phyloP scores from a whole-genome alignment of 2,797 vertebrate genomes.

The Harpagifer antarcticus region DNA sequence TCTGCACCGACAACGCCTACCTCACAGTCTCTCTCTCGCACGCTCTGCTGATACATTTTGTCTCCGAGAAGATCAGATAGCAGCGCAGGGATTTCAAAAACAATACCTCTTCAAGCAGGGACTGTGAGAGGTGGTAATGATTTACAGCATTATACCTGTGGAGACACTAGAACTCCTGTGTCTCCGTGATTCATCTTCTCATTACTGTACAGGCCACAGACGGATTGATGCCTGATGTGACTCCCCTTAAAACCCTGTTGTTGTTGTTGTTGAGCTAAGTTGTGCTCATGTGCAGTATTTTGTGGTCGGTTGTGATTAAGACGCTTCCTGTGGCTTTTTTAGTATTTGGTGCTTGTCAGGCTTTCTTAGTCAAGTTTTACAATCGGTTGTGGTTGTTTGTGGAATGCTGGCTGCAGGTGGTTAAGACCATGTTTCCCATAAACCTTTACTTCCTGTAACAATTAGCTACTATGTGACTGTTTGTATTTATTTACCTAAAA shows the following conservation, averaged over 20 bases:
- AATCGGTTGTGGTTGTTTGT: constrained; percentile 44
- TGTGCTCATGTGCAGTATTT: constrained; percentile 62
- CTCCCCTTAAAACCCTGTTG: constrained; percentile 48
- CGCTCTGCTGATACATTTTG: constrained; percentile 65
- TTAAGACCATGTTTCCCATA: constrained; percentile 43
- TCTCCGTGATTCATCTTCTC: constrained; percentile 74
- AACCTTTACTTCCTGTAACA: constrained; percentile 52
- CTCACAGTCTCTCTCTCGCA: constrained; percentile 31
- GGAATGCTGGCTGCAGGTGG: constrained; percentile 23
- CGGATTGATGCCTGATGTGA: constrained; percentile 63
- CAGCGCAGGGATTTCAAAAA: constrained; percentile 80
- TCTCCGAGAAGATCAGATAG: constrained; percentile 67
- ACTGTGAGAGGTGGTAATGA: constrained; percentile 74
- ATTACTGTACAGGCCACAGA: constrained; percentile 70
- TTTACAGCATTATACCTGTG: constrained; percentile 74
- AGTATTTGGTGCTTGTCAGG: constrained; percentile 45
- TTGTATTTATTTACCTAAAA: constrained; percentile 17
- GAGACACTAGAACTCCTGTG: constrained; percentile 62
- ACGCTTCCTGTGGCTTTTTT: constrained; percentile 60
- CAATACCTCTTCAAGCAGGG: constrained; percentile 71
- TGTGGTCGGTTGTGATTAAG: constrained; percentile 52
- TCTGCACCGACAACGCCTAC: constrained; percentile 23
- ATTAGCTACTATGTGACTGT: constrained; percentile 34
- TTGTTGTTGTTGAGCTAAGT: constrained; percentile 22
- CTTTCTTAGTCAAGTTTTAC: constrained; percentile 54